Evolutionary conservation across 2,888 invertebrate species (phyloP).

Genomic region (Azorinus chamasolen): DNA sequence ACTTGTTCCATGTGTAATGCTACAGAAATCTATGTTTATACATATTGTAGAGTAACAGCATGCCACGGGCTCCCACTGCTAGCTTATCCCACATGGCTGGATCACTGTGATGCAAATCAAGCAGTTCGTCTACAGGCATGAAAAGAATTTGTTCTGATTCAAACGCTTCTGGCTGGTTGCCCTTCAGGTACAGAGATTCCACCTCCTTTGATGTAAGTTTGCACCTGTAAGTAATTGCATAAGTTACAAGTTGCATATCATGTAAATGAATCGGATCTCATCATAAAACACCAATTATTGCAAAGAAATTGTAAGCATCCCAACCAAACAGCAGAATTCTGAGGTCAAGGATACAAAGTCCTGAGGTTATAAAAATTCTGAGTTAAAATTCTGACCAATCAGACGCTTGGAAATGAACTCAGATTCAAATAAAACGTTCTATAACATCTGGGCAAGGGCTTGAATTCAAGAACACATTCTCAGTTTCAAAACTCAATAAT

Average conservation of each 20-base stretch:
- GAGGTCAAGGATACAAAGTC: too few relatives aligned
- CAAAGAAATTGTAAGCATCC: too few relatives aligned
- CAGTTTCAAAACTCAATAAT: too few relatives aligned
- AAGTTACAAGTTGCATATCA: not conserved
- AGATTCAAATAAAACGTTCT: too few relatives aligned
- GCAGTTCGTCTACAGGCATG: slow-evolving; percentile 69
- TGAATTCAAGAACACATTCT: too few relatives aligned
- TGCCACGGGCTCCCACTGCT: slow-evolving; percentile 83
- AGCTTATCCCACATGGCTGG: slow-evolving; percentile 77
- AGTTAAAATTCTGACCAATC: too few relatives aligned
- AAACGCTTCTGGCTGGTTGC: slow-evolving; percentile 84
- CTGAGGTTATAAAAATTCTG: too few relatives aligned
- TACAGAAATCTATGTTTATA: slow-evolving; percentile 52
- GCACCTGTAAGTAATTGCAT: slow-evolving; percentile 82
- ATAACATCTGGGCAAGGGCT: too few relatives aligned
- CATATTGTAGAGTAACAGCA: slow-evolving; percentile 73
- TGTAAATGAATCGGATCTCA: not conserved
- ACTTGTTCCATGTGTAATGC: too few relatives aligned
- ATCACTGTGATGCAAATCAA: slow-evolving; percentile 63
- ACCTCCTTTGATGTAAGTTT: slow-evolving; percentile 78
- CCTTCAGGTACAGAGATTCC: slow-evolving; percentile 75
- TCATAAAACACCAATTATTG: not conserved
- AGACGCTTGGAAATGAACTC: too few relatives aligned
- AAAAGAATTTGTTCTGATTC: slow-evolving; percentile 83
- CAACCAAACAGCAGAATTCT: too few relatives aligned